A percentile compares a stretch with the other conserved stretches of the same genome.
Evolutionary conservation across 2,113 vertebrate genomes (phyloP).

Genomic region (Hippocampus zosterae): DNA sequence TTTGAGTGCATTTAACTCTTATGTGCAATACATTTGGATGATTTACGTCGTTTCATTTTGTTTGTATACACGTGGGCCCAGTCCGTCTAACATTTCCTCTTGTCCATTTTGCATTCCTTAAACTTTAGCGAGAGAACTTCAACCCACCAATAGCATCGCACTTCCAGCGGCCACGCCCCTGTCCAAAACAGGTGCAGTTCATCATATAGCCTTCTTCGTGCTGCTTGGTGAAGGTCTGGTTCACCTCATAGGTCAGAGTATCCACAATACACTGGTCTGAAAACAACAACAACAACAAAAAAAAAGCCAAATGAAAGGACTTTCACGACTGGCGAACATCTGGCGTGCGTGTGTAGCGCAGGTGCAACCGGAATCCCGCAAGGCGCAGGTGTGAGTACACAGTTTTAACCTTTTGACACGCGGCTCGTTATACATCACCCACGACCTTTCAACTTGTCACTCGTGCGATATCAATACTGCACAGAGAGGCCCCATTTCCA

Average conservation of each 20-base stretch:
- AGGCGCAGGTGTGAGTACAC: conserved; percentile 36
- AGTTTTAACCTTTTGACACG: conserved; percentile 25
- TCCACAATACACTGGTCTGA: conserved; percentile 94
- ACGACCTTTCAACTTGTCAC: conserved; percentile 55
- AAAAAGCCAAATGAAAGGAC: not conserved
- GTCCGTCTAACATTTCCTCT: not conserved
- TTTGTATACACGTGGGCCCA: not conserved
- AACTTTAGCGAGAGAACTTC: not conserved
- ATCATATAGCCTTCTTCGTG: conserved; percentile 92
- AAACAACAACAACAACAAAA: no score
- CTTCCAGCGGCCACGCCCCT: conserved; percentile 93
- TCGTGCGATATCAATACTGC: conserved; percentile 24
- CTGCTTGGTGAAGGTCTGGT: conserved; percentile 90
- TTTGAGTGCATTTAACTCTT: no score
- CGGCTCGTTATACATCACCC: conserved; percentile 14
- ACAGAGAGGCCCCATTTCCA: not conserved
- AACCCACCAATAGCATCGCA: conserved; percentile 90
- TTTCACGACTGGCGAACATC: conserved; percentile 2
- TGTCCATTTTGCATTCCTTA: not conserved
- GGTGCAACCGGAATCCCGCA: conserved; percentile 20
- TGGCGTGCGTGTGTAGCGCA: conserved; percentile 9
- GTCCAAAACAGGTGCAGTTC: conserved; percentile 96
- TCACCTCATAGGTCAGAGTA: conserved; percentile 86
- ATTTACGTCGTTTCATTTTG: not conserved
- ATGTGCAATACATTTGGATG: no score